phyloP scores from a whole-genome alignment of 2,113 vertebrate genomes.

The Pogonocichla stellata region DNA sequence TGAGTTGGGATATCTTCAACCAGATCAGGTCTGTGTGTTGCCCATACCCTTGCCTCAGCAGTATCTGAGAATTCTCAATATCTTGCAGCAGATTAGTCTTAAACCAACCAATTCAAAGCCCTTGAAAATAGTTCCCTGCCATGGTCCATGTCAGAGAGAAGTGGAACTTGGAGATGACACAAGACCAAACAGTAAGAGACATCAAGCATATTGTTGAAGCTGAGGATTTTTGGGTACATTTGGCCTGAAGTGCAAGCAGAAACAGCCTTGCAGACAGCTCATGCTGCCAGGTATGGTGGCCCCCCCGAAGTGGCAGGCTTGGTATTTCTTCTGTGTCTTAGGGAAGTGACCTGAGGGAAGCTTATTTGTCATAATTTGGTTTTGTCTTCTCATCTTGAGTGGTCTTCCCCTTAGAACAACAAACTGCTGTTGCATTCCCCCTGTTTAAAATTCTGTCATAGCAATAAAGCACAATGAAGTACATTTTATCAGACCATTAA shows the following conservation, averaged over 20 bases:
- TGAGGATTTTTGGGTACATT: not conserved
- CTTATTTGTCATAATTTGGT: not conserved
- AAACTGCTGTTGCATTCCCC: not conserved
- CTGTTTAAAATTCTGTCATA: not conserved
- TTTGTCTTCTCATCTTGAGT: not conserved
- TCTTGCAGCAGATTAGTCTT: not conserved
- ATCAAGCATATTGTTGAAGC: fast-evolving
- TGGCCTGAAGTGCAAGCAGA: not conserved
- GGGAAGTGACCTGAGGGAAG: not conserved
- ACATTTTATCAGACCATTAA: not conserved
- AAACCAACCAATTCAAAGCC: not conserved
- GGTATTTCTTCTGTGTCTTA: not conserved
- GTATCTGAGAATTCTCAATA: not conserved
- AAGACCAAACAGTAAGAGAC: not conserved
- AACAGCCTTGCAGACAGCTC: not conserved
- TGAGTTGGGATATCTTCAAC: not conserved
- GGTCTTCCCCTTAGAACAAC: not conserved
- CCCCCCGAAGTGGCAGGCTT: not conserved
- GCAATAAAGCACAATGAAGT: not conserved
- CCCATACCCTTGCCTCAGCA: not conserved
- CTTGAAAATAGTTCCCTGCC: not conserved
- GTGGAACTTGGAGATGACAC: not conserved
- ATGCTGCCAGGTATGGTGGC: not conserved
- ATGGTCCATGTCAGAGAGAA: not conserved
- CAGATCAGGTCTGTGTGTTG: fast-evolving